phyloP scores from a whole-genome alignment of 2,888 invertebrate genomes.

The Eledone cirrhosa region DNA sequence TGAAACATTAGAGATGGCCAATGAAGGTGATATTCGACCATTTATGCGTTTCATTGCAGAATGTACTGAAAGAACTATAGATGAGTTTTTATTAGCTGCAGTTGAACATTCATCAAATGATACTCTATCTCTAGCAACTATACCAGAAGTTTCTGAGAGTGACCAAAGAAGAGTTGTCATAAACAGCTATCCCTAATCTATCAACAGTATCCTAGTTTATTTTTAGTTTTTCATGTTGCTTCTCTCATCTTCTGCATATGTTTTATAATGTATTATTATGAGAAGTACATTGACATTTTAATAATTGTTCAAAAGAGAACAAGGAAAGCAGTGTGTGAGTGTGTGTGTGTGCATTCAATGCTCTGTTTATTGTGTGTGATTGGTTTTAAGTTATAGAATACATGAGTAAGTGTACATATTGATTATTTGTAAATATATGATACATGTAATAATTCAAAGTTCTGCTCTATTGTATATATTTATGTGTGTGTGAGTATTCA shows the following conservation, averaged over 20 bases:
- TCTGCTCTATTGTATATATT: too few relatives aligned
- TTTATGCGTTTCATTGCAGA: slow-evolving; percentile 96
- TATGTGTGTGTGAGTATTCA: not conserved
- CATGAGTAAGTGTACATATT: not conserved
- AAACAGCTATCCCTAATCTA: not conserved
- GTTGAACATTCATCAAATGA: slow-evolving; percentile 43
- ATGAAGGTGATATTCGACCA: slow-evolving; percentile 92
- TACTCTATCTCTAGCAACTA: slow-evolving; percentile 2
- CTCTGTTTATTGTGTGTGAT: not conserved
- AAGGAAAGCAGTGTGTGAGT: too few relatives aligned
- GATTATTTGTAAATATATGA: not conserved
- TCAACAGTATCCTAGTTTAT: not conserved
- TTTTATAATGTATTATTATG: too few relatives aligned
- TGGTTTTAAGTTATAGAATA: not conserved
- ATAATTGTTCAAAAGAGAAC: too few relatives aligned
- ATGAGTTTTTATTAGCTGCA: slow-evolving; percentile 77
- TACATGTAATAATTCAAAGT: too few relatives aligned
- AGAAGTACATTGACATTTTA: too few relatives aligned
- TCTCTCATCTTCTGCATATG: not conserved
- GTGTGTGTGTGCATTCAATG: not conserved
- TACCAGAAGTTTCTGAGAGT: not conserved
- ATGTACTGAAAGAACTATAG: slow-evolving; percentile 83
- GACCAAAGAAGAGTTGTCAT: not conserved
- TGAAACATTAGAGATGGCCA: slow-evolving; percentile 87
- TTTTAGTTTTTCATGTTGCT: not conserved